Evolutionary conservation across 1,140 invertebrate species (phyloP), one percentile per base, ranked within the genome.

Genomic region (Drosophila eugracilis): DNA sequence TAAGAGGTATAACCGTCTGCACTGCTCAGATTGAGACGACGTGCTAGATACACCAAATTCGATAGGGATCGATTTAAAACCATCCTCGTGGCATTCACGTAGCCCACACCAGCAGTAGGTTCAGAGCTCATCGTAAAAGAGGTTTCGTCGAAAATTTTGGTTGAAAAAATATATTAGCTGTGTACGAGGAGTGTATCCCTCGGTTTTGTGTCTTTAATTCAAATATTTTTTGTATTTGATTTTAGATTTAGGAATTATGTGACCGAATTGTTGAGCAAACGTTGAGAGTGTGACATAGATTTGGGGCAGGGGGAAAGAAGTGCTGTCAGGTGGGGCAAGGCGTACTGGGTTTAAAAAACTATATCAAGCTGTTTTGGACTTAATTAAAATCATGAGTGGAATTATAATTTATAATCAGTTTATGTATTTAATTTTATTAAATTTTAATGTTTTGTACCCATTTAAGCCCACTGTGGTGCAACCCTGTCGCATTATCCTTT

Each of bases 1-100:
- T 3, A 7, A 1, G 3, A 41, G 5, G 12, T 10, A 30, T 28
- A 44, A 1, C n/a, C 17, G 19, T 63, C 22, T 12, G 63, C 57
- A 37, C 60, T 73, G 22, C 5, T 32, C 32, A 85, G n/a, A 28
- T 84, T 37, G 1, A 84, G 21, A 12, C 73, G 60, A 9, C 49
- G 75, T 10, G 80, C 80, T 2, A 24, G 57, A 22, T 73, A 49
- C 32, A 79, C 55, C 5, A 80, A 45, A 7, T 15, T 50, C 42
- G 12, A 80, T n/a, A 12, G 78, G 72, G 10, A n/a, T n/a, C 52
- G 54, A n/a, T 67, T 14, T 12, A 53, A 12, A 10, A 2, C 15
- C 37, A 17, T 1, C 1, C 19, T 6, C 7, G 19, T 53, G 49
- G 32, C n/a, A 45, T 1, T 42, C 10, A 6, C 17, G n/a, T 1